Evolutionary conservation across 1,140 invertebrate genomes (phyloP), one percentile per base, ranked within the genome.

Genomic region (Conus ventricosus): DNA sequence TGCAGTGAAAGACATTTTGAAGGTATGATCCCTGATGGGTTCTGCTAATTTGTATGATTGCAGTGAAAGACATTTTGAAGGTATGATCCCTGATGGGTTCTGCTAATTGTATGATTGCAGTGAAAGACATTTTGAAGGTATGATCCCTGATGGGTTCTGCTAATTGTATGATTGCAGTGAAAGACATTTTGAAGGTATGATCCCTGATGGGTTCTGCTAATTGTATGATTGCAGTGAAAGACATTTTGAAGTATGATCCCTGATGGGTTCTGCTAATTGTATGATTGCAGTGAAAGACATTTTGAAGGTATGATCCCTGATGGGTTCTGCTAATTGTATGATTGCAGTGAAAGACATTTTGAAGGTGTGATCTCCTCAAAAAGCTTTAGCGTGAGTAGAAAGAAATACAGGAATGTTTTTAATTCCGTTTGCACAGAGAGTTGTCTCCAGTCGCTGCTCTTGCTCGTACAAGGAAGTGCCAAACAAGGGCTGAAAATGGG

Each of bases 21-120:
- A 98, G 95, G n/a, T 94, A 39, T 39, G 39, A 88, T 39, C 39
- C 39, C 39, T 39, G 39, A 39, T 39, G 39, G 39, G 39, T 39
- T n/a, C 39, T 39, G 39, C 39, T 39, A 39, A 1, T 39, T 39
- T n/a, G 3, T 39, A 39, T 39, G 39, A 39, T 39, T 39, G 39
- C 39, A 39, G 99, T 99, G 51, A 98, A 99, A 92, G 99, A 99
- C 95, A 99, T 99, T 90, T 95, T 99, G 0, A 98, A 98, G 95
- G n/a, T 94, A 39, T 39, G 39, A 88, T 39, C 39, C 39, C 39
- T 39, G 39, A 39, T 39, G 39, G 39, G 39, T 39, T n/a, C 39
- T 39, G 39, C 39, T 39, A 39, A 1, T 39, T 39, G 3, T 39
- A 39, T 39, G 39, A 39, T 39, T 39, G 39, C 39, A 39, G 99